Conservation (phyloP, 2,797 vertebrate species). For the Crypturellus tataupa region DNA sequence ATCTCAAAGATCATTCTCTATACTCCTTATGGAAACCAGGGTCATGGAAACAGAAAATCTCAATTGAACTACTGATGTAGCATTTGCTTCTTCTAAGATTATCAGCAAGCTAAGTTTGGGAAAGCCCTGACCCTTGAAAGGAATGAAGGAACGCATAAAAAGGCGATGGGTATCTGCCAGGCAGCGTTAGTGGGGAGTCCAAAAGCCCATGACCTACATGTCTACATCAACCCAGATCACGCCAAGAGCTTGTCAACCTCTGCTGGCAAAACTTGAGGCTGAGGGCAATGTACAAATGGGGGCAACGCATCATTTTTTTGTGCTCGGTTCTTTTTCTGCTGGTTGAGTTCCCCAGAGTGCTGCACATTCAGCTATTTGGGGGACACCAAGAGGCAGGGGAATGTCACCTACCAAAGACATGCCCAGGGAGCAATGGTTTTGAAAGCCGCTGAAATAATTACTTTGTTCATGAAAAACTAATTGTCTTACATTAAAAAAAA, state of each 20-base stretch:
- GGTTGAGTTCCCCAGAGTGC: conserved; percentile 31
- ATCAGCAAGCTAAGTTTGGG: background rate
- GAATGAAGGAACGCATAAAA: background rate
- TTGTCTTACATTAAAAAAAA: background rate
- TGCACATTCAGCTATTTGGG: conserved; percentile 12
- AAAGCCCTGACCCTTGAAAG: fast-evolving
- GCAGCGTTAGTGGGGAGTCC: background rate
- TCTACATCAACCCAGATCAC: too few relatives aligned
- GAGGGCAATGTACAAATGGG: background rate
- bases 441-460: background rate
- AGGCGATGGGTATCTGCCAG: background rate
- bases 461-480: background rate
- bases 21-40: background rate
- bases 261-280: background rate
- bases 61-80: background rate
- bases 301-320: background rate
- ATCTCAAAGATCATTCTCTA: background rate
- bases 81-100: background rate
- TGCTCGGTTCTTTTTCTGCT: background rate
- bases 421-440: background rate
- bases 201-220: background rate
- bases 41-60: background rate
- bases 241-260: background rate
- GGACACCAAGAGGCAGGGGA: background rate
- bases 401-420: background rate